phyloP scores from a whole-genome alignment of 2,888 invertebrate genomes.

The Dichetophora obliterata region DNA sequence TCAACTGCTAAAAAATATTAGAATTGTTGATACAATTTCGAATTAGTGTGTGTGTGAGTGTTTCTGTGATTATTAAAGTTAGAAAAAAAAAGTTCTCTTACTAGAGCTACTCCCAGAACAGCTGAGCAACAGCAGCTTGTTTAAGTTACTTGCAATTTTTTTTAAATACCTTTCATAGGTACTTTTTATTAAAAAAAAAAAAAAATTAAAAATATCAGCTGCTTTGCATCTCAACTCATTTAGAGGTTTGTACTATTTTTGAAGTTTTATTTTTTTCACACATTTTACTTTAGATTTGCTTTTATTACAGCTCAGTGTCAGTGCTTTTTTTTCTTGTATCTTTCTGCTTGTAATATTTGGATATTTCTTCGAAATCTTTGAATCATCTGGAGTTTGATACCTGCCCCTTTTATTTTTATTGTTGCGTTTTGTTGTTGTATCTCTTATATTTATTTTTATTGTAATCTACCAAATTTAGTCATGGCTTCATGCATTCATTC shows the following conservation, averaged over 20 bases:
- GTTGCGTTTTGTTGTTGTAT: background rate
- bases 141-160: background rate
- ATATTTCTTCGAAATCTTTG: slow-evolving; percentile 4
- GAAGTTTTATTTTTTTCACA: background rate
- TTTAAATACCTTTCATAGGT: background rate
- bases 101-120: background rate
- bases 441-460: background rate
- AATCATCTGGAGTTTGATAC: background rate
- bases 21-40: no score
- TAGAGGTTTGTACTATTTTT: background rate
- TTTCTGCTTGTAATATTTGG: background rate
- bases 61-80: background rate
- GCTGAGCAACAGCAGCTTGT: background rate
- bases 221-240: background rate
- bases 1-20: no score
- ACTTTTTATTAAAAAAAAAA: no score
- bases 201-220: background rate
- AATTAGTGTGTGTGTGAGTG: background rate
- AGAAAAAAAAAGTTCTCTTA: background rate
- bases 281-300: no score
- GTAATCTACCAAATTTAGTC: background rate
- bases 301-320: background rate
- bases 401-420: background rate
- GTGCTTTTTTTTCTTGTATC: background rate
- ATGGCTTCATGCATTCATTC: background rate